phyloP scores from a whole-genome alignment of 2,113 vertebrate genomes.

The Sylvietta virens region DNA sequence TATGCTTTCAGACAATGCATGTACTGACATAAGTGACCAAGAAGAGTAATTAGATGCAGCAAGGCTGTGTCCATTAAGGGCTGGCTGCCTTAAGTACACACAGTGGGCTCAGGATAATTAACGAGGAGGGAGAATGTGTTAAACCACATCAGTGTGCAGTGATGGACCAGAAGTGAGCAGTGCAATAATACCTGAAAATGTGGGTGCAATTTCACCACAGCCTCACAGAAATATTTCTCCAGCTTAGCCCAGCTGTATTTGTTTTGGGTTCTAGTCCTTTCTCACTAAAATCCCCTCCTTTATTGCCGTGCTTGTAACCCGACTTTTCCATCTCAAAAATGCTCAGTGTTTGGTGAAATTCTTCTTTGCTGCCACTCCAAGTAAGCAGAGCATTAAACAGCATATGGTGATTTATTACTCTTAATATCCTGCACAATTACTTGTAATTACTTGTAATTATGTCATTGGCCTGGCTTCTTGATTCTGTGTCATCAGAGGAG shows the following conservation, averaged over 20 bases:
- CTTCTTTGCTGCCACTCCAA: not conserved
- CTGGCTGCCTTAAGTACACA: not conserved
- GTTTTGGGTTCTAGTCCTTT: not conserved
- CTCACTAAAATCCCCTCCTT: not conserved
- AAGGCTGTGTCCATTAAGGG: slow-evolving; percentile 3
- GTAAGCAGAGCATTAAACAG: not conserved
- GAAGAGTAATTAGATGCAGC: not conserved
- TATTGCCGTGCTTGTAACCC: not conserved
- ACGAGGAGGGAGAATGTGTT: not conserved
- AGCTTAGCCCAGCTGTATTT: not conserved
- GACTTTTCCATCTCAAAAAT: not conserved
- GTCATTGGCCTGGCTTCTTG: not conserved
- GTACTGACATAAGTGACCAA: not conserved
- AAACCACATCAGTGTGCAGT: not conserved
- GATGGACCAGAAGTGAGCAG: not conserved
- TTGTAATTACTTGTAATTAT: not conserved
- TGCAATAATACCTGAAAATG: not conserved
- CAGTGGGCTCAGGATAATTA: not conserved
- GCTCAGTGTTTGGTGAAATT: not conserved
- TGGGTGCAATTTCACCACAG: not conserved
- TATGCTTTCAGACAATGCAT: slow-evolving; percentile 1
- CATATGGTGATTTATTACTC: not conserved
- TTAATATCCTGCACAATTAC: not conserved
- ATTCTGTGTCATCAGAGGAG: not conserved
- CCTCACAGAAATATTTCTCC: not conserved